Evolutionary conservation across 2,888 invertebrate species (phyloP), one percentile per base, ranked within the genome.

Genomic region (Liposcelis brunnea): DNA sequence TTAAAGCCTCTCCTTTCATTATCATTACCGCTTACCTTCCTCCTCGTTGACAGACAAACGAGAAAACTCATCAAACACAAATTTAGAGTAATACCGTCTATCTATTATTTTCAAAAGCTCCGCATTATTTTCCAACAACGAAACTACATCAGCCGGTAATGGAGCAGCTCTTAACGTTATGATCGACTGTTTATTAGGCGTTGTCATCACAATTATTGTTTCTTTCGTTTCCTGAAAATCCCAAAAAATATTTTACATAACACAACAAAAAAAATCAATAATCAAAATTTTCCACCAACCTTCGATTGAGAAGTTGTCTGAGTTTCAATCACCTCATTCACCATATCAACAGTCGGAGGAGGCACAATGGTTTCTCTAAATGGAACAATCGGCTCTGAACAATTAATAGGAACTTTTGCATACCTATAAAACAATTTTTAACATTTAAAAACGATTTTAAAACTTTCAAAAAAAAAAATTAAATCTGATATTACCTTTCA

Each of bases 311-410:
- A 16, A 14, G 46, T 16, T 18, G 45, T 21, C n/a, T 75, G 75
- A 8, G 72, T 70, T 32, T 79, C 75, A 45, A 90, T 86, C 40
- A 74, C 73, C 69, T 87, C 89, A 59, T 84, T 85, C 0, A 85
- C 80, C 82, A 82, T 85, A 59, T 84, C 89, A 2, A 80, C 63
- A 56, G 75, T 82, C 0, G 83, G 85, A 14, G 78, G 79, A 12
- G 74, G 73, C 1, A 93, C 73, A 44, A 98, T 75, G 0, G 97
- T 98, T 65, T 98, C 98, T 52, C 87, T 72, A 58, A 97, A 90
- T 5, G 95, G 86, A 1, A 98, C 95, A 55, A 98, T 95, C 0
- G 97, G 97, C 56, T 84, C 78, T 0, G 97, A 97, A 1, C 87
- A 89, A 50, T 79, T 79, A n/a, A 95, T 68, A 43, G 86, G 80